Conservation (phyloP, 2,113 vertebrate species). For the Scolopax mira region DNA sequence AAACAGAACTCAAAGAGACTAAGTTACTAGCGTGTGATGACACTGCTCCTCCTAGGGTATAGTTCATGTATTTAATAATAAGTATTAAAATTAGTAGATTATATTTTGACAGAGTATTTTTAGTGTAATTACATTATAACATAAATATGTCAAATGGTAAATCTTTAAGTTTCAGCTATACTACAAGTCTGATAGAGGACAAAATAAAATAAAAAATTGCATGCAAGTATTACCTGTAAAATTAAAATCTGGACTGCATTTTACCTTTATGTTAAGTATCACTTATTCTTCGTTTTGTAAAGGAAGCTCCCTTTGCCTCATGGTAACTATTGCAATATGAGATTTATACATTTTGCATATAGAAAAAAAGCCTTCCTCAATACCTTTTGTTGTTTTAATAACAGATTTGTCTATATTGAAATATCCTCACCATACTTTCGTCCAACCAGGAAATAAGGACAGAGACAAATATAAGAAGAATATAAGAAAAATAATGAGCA, state of each 20-base stretch:
- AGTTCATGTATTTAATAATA: neutral
- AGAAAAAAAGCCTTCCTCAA: neutral
- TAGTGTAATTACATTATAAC: neutral
- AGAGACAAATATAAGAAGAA: neutral
- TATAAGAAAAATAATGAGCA: neutral
- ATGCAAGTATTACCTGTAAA: neutral
- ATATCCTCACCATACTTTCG: neutral
- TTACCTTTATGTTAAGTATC: neutral
- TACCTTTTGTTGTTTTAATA: neutral
- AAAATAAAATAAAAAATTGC: neutral
- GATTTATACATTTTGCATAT: neutral
- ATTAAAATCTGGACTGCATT: neutral
- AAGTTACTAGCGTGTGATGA: accelerated
- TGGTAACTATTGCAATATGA: neutral
- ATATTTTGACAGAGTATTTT: neutral
- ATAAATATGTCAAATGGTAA: neutral
- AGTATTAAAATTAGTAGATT: neutral
- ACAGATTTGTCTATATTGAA: neutral
- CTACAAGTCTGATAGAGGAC: neutral
- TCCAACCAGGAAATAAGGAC: neutral
- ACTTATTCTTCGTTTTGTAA: neutral
- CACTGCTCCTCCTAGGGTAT: accelerated
- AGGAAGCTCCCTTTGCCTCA: neutral
- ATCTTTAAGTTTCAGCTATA: neutral
- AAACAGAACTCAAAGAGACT: neutral